Base-by-base conservation (phyloP, 2,888 invertebrate genomes). In the Polia nebulosa region DNA sequence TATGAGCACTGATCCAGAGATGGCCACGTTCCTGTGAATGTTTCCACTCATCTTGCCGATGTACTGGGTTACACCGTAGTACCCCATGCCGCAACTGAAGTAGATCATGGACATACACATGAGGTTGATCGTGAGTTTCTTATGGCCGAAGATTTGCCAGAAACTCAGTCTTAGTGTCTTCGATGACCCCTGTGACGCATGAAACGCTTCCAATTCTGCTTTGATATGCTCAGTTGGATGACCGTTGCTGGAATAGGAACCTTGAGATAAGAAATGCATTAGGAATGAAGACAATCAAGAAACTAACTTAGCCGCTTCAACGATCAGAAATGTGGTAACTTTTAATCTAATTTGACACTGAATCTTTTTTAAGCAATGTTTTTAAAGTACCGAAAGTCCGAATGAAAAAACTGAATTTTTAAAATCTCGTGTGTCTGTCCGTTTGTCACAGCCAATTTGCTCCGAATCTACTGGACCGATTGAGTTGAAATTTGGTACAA, bases 11-110 rank as follows among this genome's bases (percentile, higher is more conserved):
- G 92, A 87, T 13, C 97, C 98, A 25, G 98, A 97, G 29, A 98
- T 90, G 4, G 97, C 97, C 36, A 98, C 98, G 87, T 98, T 98
- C 2, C 97, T 55, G 87, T 98, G 98, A 63, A 98, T 97, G 80
- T 98, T 93, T 0, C 98, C 98, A 45, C 97, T 97, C 85, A 98
- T 96, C 86, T 97, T 96, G 0, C 97, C 97, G 57, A 98, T 97
- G 86, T 97, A 98, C 86, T 98, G 97, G 0, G 97, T 97, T 32
- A 98, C 96, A 0, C 98, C 98, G 84, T 98, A 99, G 88, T 98
- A 98, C 32, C 98, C 97, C 94, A 98, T 96, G 8, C 98, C 98
- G 57, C 98, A 97, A 0, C 97, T 97, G 17, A 97, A 95, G 97
- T 98, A 98, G 82, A 97, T 97, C 81, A 97, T 96, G 58, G 96